A percentile compares a stretch with the other conserved stretches of the same genome.
phyloP scores from a whole-genome alignment of 2,797 vertebrate genomes.

The Atherinosoma microstoma region DNA sequence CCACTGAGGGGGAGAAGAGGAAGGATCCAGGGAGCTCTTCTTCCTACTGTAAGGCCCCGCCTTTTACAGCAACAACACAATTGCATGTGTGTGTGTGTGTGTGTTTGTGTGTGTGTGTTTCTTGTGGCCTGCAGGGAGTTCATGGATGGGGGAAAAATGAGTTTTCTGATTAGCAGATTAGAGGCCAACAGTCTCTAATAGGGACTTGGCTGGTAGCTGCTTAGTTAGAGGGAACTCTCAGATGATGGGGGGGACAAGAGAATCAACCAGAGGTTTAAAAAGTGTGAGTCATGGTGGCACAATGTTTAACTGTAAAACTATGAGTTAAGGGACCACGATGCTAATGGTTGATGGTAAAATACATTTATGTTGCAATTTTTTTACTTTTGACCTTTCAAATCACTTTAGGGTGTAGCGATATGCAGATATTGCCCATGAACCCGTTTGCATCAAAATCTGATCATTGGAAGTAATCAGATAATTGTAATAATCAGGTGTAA shows the following conservation, averaged over 20 bases:
- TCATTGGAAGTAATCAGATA: too few relatives aligned
- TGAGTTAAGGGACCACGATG: neutral
- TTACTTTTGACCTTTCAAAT: neutral
- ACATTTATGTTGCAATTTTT: neutral
- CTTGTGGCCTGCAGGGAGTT: conserved; percentile 67
- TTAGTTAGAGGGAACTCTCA: conserved; percentile 60
- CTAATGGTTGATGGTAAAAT: neutral
- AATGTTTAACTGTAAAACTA: neutral
- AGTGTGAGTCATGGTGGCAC: neutral
- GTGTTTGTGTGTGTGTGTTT: conserved; percentile 25
- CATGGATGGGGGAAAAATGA: conserved; percentile 72
- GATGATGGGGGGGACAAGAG: conserved; percentile 10
- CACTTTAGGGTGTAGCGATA: neutral
- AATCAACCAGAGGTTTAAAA: conserved; percentile 20
- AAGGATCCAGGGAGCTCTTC: conserved; percentile 10
- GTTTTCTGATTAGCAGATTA: conserved; percentile 80
- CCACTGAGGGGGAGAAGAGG: conserved; percentile 35
- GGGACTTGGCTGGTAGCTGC: conserved; percentile 69
- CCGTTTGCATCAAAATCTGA: too few relatives aligned
- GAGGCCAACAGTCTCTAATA: conserved; percentile 69
- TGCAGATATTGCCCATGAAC: neutral
- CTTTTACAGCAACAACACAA: conserved; percentile 49
- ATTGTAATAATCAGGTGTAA: too few relatives aligned
- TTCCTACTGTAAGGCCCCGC: conserved; percentile 69
- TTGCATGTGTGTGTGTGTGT: conserved; percentile 20